Percentiles rank a stretch among this genome's conserved stretches.
These are phyloP conservation scores for Ephestia elutella DNA, from an alignment of 1,140 invertebrate species.

Conservation along the genomic window DNA sequence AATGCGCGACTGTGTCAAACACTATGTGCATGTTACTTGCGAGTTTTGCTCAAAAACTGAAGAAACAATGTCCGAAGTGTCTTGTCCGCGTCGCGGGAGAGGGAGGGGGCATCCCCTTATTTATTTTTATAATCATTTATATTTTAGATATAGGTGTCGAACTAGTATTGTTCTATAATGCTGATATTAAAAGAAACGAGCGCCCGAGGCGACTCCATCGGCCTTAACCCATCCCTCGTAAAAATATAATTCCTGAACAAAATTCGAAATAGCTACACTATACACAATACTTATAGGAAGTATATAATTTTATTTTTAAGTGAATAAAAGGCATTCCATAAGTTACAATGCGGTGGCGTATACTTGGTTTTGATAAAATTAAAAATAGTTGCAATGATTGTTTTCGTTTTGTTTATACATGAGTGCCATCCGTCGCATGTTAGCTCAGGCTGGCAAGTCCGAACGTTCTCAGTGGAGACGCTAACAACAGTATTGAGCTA, in stretches of 20 bases:
- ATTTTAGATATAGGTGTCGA: conserved; percentile 59
- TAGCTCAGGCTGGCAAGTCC: neutral
- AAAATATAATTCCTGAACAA: conserved; percentile 38
- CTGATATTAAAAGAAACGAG: conserved; percentile 31
- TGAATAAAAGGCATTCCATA: conserved; percentile 71
- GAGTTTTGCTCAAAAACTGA: conserved; percentile 47
- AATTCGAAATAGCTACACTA: conserved; percentile 45
- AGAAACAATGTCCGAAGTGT: conserved; percentile 32
- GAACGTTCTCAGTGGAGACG: conserved; percentile 7
- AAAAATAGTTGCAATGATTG: conserved; percentile 42
- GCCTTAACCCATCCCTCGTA: neutral
- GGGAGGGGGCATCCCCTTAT: conserved; percentile 52
- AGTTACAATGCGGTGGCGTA: conserved; percentile 66
- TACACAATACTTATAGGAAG: conserved; percentile 57
- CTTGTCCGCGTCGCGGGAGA: conserved; percentile 26
- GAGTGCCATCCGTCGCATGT: conserved; percentile 62
- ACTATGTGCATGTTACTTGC: conserved; percentile 27
- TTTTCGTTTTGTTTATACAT: conserved; percentile 40
- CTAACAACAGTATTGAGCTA: conserved; percentile 36
- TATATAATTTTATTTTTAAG: conserved; percentile 66
- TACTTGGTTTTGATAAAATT: conserved; percentile 50
- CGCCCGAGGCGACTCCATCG: neutral
- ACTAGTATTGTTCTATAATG: conserved; percentile 28
- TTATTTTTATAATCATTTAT: conserved; percentile 73
- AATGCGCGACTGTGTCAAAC: conserved; percentile 27